A percentile compares a stretch with the other conserved stretches of the same genome.
Evolutionary conservation across 2,888 invertebrate genomes (phyloP).

Genomic region (Arctia plantaginis): DNA sequence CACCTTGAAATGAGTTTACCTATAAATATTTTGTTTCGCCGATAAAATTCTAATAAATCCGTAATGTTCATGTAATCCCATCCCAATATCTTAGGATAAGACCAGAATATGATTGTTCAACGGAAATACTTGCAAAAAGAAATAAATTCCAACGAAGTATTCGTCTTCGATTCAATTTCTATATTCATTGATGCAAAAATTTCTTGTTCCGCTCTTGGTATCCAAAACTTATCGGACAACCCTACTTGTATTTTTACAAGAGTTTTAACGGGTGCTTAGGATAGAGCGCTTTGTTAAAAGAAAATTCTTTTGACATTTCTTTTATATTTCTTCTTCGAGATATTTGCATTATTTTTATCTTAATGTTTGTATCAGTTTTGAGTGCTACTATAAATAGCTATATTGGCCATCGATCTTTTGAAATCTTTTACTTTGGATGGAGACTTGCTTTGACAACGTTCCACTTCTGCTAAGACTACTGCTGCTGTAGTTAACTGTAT

Average conservation of each 20-base stretch:
- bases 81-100: constrained; percentile 32
- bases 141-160: constrained; percentile 35
- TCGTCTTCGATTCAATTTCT: constrained; percentile 60
- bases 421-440: neutral
- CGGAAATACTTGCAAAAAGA: constrained; percentile 38
- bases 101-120: constrained; percentile 30
- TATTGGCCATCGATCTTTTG: neutral
- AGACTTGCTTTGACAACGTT: neutral
- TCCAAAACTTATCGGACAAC: constrained; percentile 41
- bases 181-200: constrained; percentile 65
- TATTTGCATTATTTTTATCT: neutral
- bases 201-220: constrained; percentile 45
- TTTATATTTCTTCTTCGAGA: constrained; percentile 6
- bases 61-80: constrained; percentile 29
- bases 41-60: constrained; percentile 24
- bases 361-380: neutral
- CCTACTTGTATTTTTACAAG: constrained; percentile 41
- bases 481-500: too few relatives aligned
- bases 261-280: constrained; percentile 37
- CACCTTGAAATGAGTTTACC: too few relatives aligned
- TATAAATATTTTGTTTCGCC: constrained; percentile 24
- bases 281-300: constrained; percentile 34
- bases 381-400: neutral
- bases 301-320: constrained; percentile 30
- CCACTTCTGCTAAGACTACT: too few relatives aligned